These are phyloP conservation scores for Zingel zingel DNA, from an alignment of 2,113 vertebrate genomes.

Conservation along the genomic window DNA sequence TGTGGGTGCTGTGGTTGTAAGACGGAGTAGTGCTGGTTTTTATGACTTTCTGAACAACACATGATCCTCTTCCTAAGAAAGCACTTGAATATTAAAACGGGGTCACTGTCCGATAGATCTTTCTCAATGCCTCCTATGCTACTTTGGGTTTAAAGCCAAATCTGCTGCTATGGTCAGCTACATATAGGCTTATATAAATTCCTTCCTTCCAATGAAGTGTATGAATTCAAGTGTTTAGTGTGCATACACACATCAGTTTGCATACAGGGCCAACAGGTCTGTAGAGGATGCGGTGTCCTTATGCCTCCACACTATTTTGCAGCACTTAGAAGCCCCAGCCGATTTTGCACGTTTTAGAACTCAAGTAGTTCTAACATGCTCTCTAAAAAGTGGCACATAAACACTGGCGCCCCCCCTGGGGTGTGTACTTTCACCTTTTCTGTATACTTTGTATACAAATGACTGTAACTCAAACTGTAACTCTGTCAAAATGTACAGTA, in stretches of 20 bases:
- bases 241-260: background rate
- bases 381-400: too few relatives aligned
- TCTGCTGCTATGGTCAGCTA: background rate
- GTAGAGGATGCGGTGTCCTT: too few relatives aligned
- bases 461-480: too few relatives aligned
- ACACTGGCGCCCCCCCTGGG: too few relatives aligned
- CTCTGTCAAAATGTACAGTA: too few relatives aligned
- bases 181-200: background rate
- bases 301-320: too few relatives aligned
- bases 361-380: too few relatives aligned
- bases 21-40: background rate
- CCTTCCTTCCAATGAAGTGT: background rate
- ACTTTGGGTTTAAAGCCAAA: background rate
- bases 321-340: too few relatives aligned
- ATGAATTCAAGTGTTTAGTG: background rate
- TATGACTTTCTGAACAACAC: background rate
- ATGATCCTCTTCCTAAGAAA: constrained; percentile 8
- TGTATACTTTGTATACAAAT: too few relatives aligned
- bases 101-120: background rate
- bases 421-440: too few relatives aligned
- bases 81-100: constrained; percentile 2
- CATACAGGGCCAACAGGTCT: too few relatives aligned
- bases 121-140: background rate
- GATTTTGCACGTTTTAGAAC: too few relatives aligned
- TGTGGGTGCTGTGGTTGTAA: constrained; percentile 12